Evolutionary conservation across 2,888 invertebrate genomes (phyloP).

Genomic region (Euspilapteryx auroguttella): DNA sequence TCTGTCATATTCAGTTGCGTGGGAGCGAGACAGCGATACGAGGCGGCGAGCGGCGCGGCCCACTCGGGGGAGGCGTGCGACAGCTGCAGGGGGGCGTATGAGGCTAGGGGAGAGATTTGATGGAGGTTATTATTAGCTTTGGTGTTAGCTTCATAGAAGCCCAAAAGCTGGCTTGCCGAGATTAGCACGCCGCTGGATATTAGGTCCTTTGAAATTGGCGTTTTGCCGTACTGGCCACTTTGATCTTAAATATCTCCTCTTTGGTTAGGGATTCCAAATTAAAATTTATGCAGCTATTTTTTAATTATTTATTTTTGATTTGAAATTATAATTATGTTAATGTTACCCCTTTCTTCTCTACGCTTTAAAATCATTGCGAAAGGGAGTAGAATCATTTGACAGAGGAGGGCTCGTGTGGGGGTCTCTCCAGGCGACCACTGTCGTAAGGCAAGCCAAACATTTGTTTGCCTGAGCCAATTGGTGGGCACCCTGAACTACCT

Average conservation of each 20-base stretch:
- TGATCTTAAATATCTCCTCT: slow-evolving; percentile 8
- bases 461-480: too few species aligned
- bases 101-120: slow-evolving; percentile 14
- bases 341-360: too few species aligned
- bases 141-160: too few species aligned
- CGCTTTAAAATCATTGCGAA: too few species aligned
- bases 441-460: too few species aligned
- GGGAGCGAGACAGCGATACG: slow-evolving; percentile 71
- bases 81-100: slow-evolving; percentile 30
- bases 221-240: slow-evolving; percentile 8
- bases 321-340: slow-evolving; percentile 3
- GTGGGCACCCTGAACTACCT: too few species aligned
- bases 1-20: slow-evolving; percentile 56
- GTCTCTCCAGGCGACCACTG: too few species aligned
- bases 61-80: slow-evolving; percentile 57
- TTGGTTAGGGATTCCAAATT: slow-evolving; percentile 9
- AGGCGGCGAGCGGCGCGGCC: slow-evolving; percentile 63
- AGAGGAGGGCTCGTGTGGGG: too few species aligned
- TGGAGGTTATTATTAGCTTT: too few species aligned
- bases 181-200: too few species aligned
- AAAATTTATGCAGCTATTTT: slow-evolving; percentile 6
- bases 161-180: too few species aligned
- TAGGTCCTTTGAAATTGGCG: slow-evolving; percentile 10
- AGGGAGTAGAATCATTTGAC: too few species aligned
- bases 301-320: slow-evolving; percentile 3